These are phyloP conservation scores for Sylvilagus floridanus DNA, from an alignment of 2,797 vertebrate genomes.

Conservation along the genomic window DNA sequence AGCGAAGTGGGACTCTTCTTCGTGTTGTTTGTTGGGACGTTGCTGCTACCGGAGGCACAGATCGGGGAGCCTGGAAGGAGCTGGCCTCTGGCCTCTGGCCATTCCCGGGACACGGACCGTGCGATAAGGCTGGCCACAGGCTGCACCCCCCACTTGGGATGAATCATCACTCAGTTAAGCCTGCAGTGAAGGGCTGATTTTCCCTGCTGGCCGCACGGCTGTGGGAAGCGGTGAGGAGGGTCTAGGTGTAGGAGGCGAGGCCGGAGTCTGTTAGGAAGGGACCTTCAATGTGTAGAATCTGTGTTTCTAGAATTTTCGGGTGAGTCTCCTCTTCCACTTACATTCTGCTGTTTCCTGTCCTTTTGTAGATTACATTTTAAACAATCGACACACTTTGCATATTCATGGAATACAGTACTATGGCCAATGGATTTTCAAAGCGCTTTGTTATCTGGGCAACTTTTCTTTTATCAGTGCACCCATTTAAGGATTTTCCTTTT, in stretches of 20 bases:
- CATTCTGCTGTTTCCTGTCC: not conserved
- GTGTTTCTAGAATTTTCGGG: not conserved
- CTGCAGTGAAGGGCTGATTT: constrained; percentile 75
- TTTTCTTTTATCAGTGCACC: too few species aligned
- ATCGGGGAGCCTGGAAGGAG: not conserved
- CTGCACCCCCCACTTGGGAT: constrained; percentile 72
- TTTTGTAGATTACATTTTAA: too few species aligned
- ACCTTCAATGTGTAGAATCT: not conserved
- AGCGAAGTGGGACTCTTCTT: not conserved
- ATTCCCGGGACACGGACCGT: constrained; percentile 79
- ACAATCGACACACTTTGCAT: too few species aligned
- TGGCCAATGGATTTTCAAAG: too few species aligned
- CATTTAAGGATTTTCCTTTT: too few species aligned
- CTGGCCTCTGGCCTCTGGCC: constrained; percentile 69
- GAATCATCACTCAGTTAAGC: constrained; percentile 84
- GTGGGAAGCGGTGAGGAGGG: constrained; percentile 3
- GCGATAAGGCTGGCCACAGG: constrained; percentile 76
- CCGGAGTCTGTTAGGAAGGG: not conserved
- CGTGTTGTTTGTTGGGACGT: not conserved
- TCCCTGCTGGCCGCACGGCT: not conserved
- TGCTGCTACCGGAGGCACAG: not conserved
- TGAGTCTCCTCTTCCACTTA: not conserved
- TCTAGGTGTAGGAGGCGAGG: too few species aligned
- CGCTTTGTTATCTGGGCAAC: too few species aligned
- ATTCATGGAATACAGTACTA: too few species aligned